Percentiles rank a stretch among this genome's conserved stretches.
These are phyloP conservation scores for Drosophila multiciliata DNA, from an alignment of 2,888 invertebrate genomes.

Conservation along the genomic window DNA sequence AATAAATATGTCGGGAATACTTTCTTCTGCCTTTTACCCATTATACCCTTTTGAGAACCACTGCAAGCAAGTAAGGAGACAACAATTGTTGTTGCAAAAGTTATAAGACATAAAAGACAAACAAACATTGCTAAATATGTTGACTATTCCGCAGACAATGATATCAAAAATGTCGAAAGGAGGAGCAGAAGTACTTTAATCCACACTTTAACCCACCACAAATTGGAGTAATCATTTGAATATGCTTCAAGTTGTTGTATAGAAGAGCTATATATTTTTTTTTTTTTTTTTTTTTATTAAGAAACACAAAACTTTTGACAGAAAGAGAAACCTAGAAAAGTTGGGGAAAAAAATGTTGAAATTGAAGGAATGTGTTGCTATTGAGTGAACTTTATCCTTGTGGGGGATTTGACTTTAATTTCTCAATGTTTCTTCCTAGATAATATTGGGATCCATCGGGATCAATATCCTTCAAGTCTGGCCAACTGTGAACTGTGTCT, in stretches of 20 bases:
- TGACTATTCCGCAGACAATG: constrained; percentile 63
- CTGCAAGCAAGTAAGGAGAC: constrained; percentile 22
- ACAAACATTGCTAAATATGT: constrained; percentile 66
- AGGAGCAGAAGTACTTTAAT: neutral
- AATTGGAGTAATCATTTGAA: no score
- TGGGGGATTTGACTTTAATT: neutral
- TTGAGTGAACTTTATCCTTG: neutral
- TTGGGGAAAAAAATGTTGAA: neutral
- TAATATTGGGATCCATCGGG: no score
- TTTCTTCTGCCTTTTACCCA: neutral
- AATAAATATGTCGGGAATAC: neutral
- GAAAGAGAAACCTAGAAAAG: neutral
- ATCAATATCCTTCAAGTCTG: neutral
- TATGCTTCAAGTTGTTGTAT: neutral
- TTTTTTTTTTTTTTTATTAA: neutral
- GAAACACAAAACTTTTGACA: constrained; percentile 37
- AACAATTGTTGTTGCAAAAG: constrained; percentile 54
- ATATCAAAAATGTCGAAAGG: constrained; percentile 4
- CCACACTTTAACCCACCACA: neutral
- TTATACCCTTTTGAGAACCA: constrained; percentile 2
- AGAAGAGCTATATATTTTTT: neutral
- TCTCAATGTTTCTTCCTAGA: neutral
- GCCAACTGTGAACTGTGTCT: neutral
- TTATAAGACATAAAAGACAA: constrained; percentile 68
- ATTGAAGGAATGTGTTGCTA: neutral